Base-by-base conservation (phyloP, 2,113 vertebrate species). In the Gasterosteus nipponicus region DNA sequence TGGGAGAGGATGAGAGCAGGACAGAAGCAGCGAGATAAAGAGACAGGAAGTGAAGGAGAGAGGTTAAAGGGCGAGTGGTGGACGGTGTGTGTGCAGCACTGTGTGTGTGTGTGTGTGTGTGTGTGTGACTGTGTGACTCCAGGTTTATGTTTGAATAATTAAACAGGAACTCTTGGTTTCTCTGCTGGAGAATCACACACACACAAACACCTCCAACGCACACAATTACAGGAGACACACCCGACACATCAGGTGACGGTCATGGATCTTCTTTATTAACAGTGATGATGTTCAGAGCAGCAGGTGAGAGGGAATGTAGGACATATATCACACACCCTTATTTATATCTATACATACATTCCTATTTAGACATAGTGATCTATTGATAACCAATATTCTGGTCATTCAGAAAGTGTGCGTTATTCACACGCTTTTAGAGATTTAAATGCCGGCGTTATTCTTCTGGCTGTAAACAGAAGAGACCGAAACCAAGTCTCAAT, bases 81-180 rank as follows among this genome's bases (percentile, higher is more conserved):
- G 49, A 39, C 9, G 22, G 61, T 53, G 68, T 77, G 71, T 51
- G 59, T 56, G 69, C 11, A 54, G 51, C 42, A 54, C 57, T 75
- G 61, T 56, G 60, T 66, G 70, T 35, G 65, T 75, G 68, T 42
- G 54, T 54, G 64, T 53, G 59, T 44, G 71, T 41, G 66, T 78
- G 62, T 51, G 65, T 72, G 53, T 70, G 66, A 31, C 54, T n/a
- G 63, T 6, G 26, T 69, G 81, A 67, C 58, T 75, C 22, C 78
- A 83, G 83, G 83, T 88, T 87, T 78, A 77, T 69, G 70, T 82
- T 73, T 91, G 81, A 91, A 92, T 92, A 86, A 92, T 91, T 86
- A 65, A 92, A 86, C 67, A 82, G 80, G 72, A 72, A 73, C 35
- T 75, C 69, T 60, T 69, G 63, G 58, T 78, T 80, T 77, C 84